A percentile compares a stretch with the other conserved stretches of the same genome.
phyloP scores from a whole-genome alignment of 2,888 invertebrate genomes.

The Patella ulyssiponensis region DNA sequence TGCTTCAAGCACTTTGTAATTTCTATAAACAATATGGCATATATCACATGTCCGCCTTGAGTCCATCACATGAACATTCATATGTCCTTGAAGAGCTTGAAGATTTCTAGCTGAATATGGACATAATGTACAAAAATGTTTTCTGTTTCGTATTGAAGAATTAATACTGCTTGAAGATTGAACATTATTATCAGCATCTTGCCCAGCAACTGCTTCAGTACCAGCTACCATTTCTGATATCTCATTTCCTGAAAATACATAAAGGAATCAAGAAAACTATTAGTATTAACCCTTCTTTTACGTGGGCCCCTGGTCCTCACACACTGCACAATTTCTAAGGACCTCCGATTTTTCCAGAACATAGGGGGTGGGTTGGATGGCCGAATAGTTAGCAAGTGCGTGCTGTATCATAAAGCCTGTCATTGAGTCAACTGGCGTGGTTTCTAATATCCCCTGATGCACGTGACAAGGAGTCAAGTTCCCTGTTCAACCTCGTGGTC shows the following conservation, averaged over 20 bases:
- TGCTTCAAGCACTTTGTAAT: not conserved
- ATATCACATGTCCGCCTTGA: not conserved
- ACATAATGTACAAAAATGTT: not conserved
- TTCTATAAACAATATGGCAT: not conserved
- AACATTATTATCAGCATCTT: not conserved
- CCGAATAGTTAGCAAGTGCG: too few relatives aligned
- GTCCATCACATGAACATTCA: not conserved
- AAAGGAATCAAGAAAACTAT: too few relatives aligned
- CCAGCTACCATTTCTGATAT: not conserved
- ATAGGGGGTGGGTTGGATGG: too few relatives aligned
- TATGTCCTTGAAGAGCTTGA: not conserved
- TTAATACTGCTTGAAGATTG: not conserved
- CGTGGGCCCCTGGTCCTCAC: too few relatives aligned
- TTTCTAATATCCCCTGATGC: too few relatives aligned
- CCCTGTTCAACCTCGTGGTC: too few relatives aligned
- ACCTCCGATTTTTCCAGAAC: too few relatives aligned
- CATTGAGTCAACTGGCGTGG: too few relatives aligned
- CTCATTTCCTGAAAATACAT: not conserved
- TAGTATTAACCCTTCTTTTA: too few relatives aligned
- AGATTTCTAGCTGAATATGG: not conserved
- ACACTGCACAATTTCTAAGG: too few relatives aligned
- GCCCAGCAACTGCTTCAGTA: not conserved
- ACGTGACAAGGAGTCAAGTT: too few relatives aligned
- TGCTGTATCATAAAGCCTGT: too few relatives aligned
- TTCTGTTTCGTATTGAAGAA: not conserved